phyloP scores from a whole-genome alignment of 2,888 invertebrate genomes.

The Slavum lentiscoides region DNA sequence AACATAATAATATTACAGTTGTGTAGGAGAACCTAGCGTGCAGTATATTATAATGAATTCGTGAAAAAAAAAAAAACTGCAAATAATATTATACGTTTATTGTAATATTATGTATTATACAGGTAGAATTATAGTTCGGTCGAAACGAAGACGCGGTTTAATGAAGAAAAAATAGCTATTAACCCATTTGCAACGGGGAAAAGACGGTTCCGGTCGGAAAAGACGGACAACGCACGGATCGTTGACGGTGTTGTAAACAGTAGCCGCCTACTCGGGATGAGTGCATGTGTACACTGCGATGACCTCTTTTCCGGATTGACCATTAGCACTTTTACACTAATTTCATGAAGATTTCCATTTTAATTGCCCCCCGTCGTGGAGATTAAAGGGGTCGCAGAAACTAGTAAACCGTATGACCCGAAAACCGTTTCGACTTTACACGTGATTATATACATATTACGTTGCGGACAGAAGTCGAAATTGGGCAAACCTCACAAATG shows the following conservation, averaged over 20 bases:
- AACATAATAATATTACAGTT: background rate
- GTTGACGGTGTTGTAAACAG: background rate
- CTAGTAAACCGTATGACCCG: conserved; percentile 45
- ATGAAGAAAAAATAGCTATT: background rate
- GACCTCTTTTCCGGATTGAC: no score
- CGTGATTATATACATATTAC: no score
- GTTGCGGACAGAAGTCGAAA: no score
- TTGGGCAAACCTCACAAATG: no score
- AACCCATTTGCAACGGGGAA: conserved; percentile 19
- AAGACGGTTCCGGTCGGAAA: conserved; percentile 18
- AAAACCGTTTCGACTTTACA: conserved; percentile 1
- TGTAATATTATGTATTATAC: no score
- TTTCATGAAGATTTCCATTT: conserved; percentile 22
- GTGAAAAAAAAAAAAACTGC: background rate
- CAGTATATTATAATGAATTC: background rate
- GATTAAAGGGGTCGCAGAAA: conserved; percentile 10
- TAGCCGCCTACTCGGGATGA: background rate
- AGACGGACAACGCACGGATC: no score
- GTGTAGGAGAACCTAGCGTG: no score
- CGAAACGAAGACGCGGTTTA: background rate
- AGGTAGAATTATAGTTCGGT: background rate
- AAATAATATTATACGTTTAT: no score
- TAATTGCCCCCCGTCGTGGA: conserved; percentile 9
- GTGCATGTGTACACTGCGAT: background rate
- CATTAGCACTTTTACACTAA: background rate